Evolutionary conservation across 2,888 invertebrate species (phyloP).

Genomic region (Xylocampa areola): DNA sequence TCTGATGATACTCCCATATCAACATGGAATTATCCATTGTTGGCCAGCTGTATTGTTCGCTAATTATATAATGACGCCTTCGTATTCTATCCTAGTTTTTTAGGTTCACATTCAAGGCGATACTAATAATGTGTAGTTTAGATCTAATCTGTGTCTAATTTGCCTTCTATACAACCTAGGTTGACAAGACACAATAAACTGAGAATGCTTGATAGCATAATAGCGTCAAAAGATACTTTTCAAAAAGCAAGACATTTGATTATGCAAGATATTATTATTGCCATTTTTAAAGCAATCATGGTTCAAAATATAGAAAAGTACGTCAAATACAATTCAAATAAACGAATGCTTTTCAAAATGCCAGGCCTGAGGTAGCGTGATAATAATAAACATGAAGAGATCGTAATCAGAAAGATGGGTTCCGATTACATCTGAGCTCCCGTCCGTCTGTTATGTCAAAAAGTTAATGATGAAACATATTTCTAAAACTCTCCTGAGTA

Average conservation of each 20-base stretch:
- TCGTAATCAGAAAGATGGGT: slow-evolving; percentile 36
- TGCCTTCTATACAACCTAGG: slow-evolving; percentile 8
- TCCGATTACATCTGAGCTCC: slow-evolving; percentile 31
- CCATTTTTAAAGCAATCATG: too few species aligned
- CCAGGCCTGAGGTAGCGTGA: slow-evolving; percentile 10
- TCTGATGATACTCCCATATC: slow-evolving; percentile 49
- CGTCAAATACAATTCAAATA: too few species aligned
- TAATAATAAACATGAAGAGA: slow-evolving; percentile 18
- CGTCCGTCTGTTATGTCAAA: slow-evolving; percentile 49
- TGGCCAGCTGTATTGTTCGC: slow-evolving; percentile 51
- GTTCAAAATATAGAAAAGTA: too few species aligned
- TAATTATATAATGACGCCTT: slow-evolving; percentile 54
- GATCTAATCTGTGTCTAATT: slow-evolving; percentile 39
- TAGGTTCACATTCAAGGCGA: slow-evolving; percentile 51
- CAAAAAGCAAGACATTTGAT: too few species aligned
- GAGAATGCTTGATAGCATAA: slow-evolving; percentile 2
- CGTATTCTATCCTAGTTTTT: slow-evolving; percentile 51
- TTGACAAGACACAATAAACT: slow-evolving; percentile 9
- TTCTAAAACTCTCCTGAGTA: slow-evolving; percentile 29
- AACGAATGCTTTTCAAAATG: slow-evolving; percentile 7
- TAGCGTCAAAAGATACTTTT: slow-evolving; percentile 8
- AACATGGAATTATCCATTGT: slow-evolving; percentile 56
- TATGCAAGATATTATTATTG: neutral
- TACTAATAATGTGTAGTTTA: slow-evolving; percentile 41
- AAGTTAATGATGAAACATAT: slow-evolving; percentile 45